phyloP scores from a whole-genome alignment of 2,888 invertebrate genomes.

The Philereme vetulata region DNA sequence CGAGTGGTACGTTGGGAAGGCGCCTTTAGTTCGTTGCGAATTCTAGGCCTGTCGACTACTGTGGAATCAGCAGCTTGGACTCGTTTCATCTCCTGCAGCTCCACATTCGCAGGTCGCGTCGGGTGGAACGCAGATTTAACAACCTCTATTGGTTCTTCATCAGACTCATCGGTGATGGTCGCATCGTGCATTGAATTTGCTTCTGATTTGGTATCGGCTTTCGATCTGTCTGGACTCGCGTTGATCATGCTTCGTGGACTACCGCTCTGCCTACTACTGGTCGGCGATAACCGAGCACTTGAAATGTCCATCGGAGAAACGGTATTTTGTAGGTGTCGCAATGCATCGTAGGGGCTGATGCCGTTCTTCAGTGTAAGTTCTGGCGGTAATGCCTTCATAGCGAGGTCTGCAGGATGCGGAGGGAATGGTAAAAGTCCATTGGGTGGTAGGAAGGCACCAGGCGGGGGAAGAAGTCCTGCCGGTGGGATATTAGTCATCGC shows the following conservation, averaged over 20 bases:
- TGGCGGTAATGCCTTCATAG: constrained; percentile 74
- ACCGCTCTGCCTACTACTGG: constrained; percentile 81
- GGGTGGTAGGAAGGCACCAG: constrained; percentile 83
- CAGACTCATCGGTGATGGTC: constrained; percentile 85
- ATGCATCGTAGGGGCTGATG: constrained; percentile 83
- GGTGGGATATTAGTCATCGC: constrained; percentile 72
- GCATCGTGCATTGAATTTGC: constrained; percentile 86
- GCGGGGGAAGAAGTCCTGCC: constrained; percentile 82
- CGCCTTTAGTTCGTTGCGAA: constrained; percentile 84
- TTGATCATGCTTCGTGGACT: constrained; percentile 77
- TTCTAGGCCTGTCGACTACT: constrained; percentile 76
- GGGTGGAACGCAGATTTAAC: constrained; percentile 90
- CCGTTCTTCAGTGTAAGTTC: constrained; percentile 81
- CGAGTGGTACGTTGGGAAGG: constrained; percentile 81
- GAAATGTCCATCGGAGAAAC: constrained; percentile 76
- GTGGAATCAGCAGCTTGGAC: constrained; percentile 85
- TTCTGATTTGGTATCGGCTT: constrained; percentile 84
- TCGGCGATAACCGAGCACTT: constrained; percentile 80
- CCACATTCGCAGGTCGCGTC: constrained; percentile 84
- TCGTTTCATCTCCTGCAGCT: constrained; percentile 80
- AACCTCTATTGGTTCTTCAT: constrained; percentile 89
- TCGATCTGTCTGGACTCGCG: constrained; percentile 76
- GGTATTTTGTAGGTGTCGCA: constrained; percentile 74
- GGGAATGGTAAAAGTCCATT: constrained; percentile 81
- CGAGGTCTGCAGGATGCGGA: constrained; percentile 79